A percentile compares a stretch with the other conserved stretches of the same genome.
These are phyloP conservation scores for Gopherus flavomarginatus DNA, from an alignment of 2,113 vertebrate genomes.

Conservation along the genomic window DNA sequence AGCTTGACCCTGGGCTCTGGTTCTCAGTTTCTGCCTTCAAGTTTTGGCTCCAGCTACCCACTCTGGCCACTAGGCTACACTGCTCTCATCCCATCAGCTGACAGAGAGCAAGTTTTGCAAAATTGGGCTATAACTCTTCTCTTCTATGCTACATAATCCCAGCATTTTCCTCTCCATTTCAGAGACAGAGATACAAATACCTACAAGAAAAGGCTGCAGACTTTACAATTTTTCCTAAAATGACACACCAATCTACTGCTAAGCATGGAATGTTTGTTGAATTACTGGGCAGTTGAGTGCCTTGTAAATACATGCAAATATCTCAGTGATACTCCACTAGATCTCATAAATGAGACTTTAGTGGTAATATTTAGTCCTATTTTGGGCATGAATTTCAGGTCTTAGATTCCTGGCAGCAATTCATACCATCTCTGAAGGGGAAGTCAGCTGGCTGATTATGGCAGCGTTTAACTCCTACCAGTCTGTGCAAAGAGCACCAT, in stretches of 20 bases:
- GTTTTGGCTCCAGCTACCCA: not conserved
- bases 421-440: not conserved
- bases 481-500: not conserved
- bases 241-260: slow-evolving; percentile 14
- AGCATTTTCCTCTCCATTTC: slow-evolving; percentile 12
- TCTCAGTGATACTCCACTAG: not conserved
- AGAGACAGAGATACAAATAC: not conserved
- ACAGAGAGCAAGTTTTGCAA: slow-evolving; percentile 32
- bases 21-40: not conserved
- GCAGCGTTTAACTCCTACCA: fast-evolving
- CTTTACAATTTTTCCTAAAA: not conserved
- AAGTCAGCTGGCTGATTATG: not conserved
- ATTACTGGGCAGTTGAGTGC: not conserved
- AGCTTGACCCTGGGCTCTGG: not conserved
- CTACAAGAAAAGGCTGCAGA: slow-evolving; percentile 4
- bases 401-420: not conserved
- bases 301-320: not conserved
- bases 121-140: slow-evolving; percentile 35
- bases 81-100: not conserved
- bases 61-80: not conserved
- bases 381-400: not conserved
- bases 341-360: not conserved
- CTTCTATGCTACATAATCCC: not conserved
- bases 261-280: slow-evolving; percentile 1
- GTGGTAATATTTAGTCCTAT: not conserved